Evolutionary conservation across 1,140 invertebrate species (phyloP), one percentile per base, ranked within the genome.

Genomic region (Panonychus citri): DNA sequence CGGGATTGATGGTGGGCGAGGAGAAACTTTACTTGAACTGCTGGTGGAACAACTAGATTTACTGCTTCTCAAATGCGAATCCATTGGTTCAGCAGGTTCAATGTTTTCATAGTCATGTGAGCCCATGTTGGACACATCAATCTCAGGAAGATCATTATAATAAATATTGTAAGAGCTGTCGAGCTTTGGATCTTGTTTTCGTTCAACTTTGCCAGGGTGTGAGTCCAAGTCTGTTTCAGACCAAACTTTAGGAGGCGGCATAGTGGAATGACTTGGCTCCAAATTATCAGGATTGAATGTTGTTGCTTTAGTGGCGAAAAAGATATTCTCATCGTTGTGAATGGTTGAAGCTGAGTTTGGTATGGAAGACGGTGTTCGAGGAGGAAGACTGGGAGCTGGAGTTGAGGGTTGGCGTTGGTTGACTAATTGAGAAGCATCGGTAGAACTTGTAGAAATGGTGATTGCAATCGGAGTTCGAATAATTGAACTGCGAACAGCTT

Each of bases 181-280:
- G 21, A 3, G n/a, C n/a, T n/a, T 24, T 4, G 43, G 43, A 46
- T n/a, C 21, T n/a, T 7, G 5, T 46, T 46, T 46, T 1, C 43
- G n/a, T 21, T 7, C 5, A 10, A 19, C n/a, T n/a, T 46, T 46
- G 2, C 21, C 19, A 8, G 21, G n/a, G 17, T 46, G n/a, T 7
- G 43, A 57, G 28, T 57, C 55, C 13, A 57, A 37, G 24, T 57
- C 55, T 1, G 55, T 51, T 50, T 57, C 55, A 28, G 3, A 28
- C 55, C 55, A 57, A 19, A 25, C 48, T 26, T 57, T 50, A 10
- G 40, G 25, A 25, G 40, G 62, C 8, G 43, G 21, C n/a, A 46
- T 24, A 21, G 2, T 46, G 2, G 43, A 46, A 34, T 34, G 30
- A 46, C n/a, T 21, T 46, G 13, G 43, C 10, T n/a, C n/a, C 15